A percentile compares a stretch with the other conserved stretches of the same genome.
phyloP scores from a whole-genome alignment of 2,113 vertebrate genomes.

The Tupaia chinensis region DNA sequence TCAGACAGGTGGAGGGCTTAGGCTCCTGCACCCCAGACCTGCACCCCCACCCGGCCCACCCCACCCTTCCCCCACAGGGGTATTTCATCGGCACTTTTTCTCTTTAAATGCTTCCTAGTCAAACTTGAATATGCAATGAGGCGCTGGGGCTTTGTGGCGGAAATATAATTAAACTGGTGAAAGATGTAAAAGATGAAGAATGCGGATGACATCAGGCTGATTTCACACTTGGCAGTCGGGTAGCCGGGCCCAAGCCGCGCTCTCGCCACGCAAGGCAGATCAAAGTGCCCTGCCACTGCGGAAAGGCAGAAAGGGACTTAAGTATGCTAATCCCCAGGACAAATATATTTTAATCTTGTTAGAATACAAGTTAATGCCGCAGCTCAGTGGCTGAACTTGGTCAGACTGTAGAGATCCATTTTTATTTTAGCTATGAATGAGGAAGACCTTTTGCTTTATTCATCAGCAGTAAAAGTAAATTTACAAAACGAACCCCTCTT shows the following conservation, averaged over 20 bases:
- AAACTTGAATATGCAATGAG: conserved; percentile 98
- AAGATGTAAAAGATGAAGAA: conserved; percentile 98
- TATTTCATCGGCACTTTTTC: conserved; percentile 90
- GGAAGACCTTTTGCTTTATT: conserved; percentile 88
- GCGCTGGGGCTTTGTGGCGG: conserved; percentile 93
- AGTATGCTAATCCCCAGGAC: conserved; percentile 99
- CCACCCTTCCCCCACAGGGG: conserved; percentile 91
- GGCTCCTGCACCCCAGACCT: conserved; percentile 74
- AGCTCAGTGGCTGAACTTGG: conserved; percentile 97
- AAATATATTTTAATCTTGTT: conserved; percentile 99
- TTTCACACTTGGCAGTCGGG: conserved; percentile 99
- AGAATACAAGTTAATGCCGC: conserved; percentile 99
- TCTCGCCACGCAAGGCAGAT: conserved; percentile 98
- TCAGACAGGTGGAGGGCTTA: neutral
- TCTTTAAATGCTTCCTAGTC: conserved; percentile 96
- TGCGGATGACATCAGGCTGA: conserved; percentile 99
- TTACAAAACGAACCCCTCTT: conserved; percentile 81
- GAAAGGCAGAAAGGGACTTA: conserved; percentile 95
- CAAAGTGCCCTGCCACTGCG: conserved; percentile 96
- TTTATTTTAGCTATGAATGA: conserved; percentile 93
- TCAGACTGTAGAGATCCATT: conserved; percentile 94
- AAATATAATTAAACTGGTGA: conserved; percentile 99
- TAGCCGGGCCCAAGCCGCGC: conserved; percentile 95
- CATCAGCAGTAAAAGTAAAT: conserved; percentile 86
- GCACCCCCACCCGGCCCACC: conserved; percentile 54